Evolutionary conservation across 2,797 vertebrate genomes (phyloP), one percentile per base, ranked within the genome.

Genomic region (Austrolebias charrua): DNA sequence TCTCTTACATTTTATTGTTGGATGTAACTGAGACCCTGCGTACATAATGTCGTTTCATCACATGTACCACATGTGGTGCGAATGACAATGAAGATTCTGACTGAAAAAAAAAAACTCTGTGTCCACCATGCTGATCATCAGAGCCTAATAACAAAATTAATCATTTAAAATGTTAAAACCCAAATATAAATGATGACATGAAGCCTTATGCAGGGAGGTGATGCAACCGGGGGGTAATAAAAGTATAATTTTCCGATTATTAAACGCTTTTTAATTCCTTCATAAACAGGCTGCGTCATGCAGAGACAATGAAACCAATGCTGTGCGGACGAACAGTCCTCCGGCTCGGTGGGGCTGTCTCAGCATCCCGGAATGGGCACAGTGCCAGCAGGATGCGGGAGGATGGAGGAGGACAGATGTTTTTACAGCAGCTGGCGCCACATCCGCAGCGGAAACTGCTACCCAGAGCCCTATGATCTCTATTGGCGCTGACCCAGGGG

Each of bases 351-450:
- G 24, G 2, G 59, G 38, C 40, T 31, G 55, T 48, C n/a, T 43
- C 18, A 55, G 51, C 67, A 44, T 52, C 29, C 60, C 38, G 55
- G 48, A 51, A 20, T 53, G 55, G 43, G 76, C 76, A 55, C 19
- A 1, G 51, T 46, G 79, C 74, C 83, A 81, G 60, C 59, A 68
- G 72, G 81, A 84, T 84, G 80, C 80, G 33, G 83, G 71, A 69
- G 75, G 71, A 50, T 76, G 82, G 80, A 82, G 81, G 65, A 12
- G 31, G 47, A 44, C 52, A 57, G 55, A 71, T 52, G 82, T 72
- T 56, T 81, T 92, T 91, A 90, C 73, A 86, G 71, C 78, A 79
- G 62, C 82, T 83, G 83, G 54, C 71, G 73, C 56, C 51, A 53
- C 70, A 74, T 49, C 28, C 4, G 24, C 75, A 63, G 70, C 62